These are phyloP conservation scores for Rhynchotus rufescens DNA, from an alignment of 2,797 vertebrate species.

Conservation along the genomic window DNA sequence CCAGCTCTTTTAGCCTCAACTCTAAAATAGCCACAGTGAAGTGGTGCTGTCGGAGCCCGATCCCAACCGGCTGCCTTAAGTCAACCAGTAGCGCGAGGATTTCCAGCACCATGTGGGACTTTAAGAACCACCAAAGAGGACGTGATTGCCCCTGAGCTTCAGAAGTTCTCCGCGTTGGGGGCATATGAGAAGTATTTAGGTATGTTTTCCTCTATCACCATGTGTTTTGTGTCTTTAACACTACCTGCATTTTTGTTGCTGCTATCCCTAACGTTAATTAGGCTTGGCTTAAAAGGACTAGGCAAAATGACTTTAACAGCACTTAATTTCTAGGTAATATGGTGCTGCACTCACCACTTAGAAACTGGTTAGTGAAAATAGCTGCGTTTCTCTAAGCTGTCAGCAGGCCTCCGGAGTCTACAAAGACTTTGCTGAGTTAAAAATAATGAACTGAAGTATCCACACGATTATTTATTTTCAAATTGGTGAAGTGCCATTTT, in stretches of 20 bases:
- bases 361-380: constrained; percentile 29
- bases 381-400: constrained; percentile 45
- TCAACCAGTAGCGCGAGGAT: constrained; percentile 8
- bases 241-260: neutral
- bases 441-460: constrained; percentile 73
- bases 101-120: neutral
- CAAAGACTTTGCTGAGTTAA: constrained; percentile 59
- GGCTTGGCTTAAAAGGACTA: neutral
- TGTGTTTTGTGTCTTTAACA: neutral
- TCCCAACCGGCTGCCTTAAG: constrained; percentile 30
- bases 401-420: constrained; percentile 32
- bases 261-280: neutral
- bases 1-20: constrained; percentile 56
- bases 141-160: too few species aligned
- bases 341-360: neutral
- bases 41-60: neutral
- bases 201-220: neutral
- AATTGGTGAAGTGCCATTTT: constrained; percentile 76
- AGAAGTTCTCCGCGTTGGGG: neutral
- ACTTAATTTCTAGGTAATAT: neutral
- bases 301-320: neutral
- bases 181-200: neutral
- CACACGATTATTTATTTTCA: constrained; percentile 72
- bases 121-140: neutral
- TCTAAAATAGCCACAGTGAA: constrained; percentile 39